phyloP scores from a whole-genome alignment of 1,140 invertebrate genomes.

The Aphelenchoides fujianensis region DNA sequence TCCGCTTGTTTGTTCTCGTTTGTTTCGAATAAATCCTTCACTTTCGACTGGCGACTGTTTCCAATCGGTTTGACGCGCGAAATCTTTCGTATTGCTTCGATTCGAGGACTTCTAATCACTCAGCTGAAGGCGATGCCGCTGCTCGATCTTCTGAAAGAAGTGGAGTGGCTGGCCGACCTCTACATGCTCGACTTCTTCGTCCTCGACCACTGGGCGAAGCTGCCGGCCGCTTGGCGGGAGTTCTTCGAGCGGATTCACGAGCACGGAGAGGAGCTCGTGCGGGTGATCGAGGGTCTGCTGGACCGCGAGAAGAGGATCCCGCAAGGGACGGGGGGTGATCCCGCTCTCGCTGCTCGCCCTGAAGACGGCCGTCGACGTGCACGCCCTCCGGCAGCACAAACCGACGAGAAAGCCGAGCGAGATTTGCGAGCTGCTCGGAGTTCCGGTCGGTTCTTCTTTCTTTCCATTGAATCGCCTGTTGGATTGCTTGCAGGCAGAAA shows the following conservation, averaged over 20 bases:
- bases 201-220: constrained; percentile 39
- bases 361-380: background rate
- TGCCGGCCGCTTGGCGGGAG: constrained; percentile 28
- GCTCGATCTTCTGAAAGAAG: constrained; percentile 27
- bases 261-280: too few relatives aligned
- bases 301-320: background rate
- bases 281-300: background rate
- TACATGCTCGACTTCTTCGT: constrained; percentile 48
- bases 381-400: background rate
- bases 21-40: too few relatives aligned
- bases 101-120: too few relatives aligned
- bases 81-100: too few relatives aligned
- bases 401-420: background rate
- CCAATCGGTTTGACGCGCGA: too few relatives aligned
- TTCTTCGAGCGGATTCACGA: constrained; percentile 32
- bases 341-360: background rate
- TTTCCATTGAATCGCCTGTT: background rate
- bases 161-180: constrained; percentile 34
- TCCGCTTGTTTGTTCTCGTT: too few relatives aligned
- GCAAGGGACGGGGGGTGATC: background rate
- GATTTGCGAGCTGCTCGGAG: too few relatives aligned
- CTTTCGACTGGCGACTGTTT: too few relatives aligned
- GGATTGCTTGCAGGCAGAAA: background rate
- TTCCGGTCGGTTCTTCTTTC: too few relatives aligned
- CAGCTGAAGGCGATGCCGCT: constrained; percentile 3